Evolutionary conservation across 2,888 invertebrate genomes (phyloP).

Genomic region (Gibbula magus): DNA sequence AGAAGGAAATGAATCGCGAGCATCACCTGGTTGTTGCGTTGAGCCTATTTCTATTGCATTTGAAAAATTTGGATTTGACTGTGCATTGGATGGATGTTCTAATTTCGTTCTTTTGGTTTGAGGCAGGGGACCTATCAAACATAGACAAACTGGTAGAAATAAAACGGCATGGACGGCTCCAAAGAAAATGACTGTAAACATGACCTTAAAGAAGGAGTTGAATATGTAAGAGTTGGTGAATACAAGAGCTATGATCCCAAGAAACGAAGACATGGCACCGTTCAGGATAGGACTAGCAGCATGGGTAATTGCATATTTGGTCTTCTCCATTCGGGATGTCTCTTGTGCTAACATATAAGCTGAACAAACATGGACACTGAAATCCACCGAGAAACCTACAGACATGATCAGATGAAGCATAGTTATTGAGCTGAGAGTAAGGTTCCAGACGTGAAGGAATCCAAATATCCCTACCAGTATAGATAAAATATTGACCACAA

Average conservation of each 20-base stretch:
- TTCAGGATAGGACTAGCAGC: constrained; percentile 59
- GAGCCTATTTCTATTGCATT: too few relatives aligned
- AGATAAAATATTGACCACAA: constrained; percentile 62
- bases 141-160: constrained; percentile 53
- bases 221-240: constrained; percentile 57
- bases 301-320: constrained; percentile 44
- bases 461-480: constrained; percentile 67
- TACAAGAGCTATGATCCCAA: constrained; percentile 52
- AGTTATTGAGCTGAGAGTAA: constrained; percentile 65
- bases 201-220: constrained; percentile 58
- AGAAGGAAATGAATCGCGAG: too few relatives aligned
- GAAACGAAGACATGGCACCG: constrained; percentile 55
- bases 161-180: constrained; percentile 55
- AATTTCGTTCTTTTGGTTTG: too few relatives aligned
- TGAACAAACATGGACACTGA: constrained; percentile 60
- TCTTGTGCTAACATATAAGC: constrained; percentile 50
- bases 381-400: constrained; percentile 69
- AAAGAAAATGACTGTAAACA: constrained; percentile 56
- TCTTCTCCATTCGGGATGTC: constrained; percentile 34
- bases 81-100: too few relatives aligned
- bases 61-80: too few relatives aligned
- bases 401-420: constrained; percentile 70
- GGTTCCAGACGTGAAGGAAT: constrained; percentile 61
- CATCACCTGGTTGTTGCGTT: too few relatives aligned
- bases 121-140: constrained; percentile 41